Evolutionary conservation across 2,888 invertebrate species (phyloP).

Genomic region (Galerucella calmariensis): DNA sequence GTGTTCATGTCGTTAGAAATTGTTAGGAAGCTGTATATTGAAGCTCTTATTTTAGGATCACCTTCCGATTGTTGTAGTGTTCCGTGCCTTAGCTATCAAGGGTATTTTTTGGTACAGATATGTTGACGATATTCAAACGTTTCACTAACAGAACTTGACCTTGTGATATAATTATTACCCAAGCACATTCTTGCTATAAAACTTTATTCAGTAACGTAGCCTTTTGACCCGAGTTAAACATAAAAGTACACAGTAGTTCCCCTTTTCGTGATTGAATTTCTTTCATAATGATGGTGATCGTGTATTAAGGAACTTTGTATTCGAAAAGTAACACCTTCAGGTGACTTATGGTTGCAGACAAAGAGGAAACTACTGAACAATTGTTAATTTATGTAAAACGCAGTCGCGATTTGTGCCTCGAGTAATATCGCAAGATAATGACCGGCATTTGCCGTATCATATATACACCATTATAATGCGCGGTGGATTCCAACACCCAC

Average conservation of each 20-base stretch:
- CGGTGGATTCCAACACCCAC: conserved; percentile 54
- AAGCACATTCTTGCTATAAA: no score
- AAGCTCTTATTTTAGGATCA: no score
- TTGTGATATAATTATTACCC: no score
- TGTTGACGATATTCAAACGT: no score
- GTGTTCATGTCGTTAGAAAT: no score
- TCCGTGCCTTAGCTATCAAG: no score
- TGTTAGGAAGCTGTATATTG: no score
- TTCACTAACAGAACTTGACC: no score
- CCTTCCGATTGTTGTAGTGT: no score
- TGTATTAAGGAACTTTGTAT: background rate
- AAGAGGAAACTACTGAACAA: conserved; percentile 40
- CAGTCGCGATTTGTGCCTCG: conserved; percentile 49
- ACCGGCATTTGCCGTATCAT: conserved; percentile 53
- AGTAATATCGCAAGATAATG: conserved; percentile 55
- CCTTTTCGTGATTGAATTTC: background rate
- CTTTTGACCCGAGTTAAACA: no score
- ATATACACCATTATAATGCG: conserved; percentile 52
- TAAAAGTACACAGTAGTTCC: background rate
- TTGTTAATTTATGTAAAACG: conserved; percentile 49
- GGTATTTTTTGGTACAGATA: no score
- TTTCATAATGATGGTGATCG: background rate
- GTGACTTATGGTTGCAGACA: conserved; percentile 18
- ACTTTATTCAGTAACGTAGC: no score
- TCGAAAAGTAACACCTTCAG: conserved; percentile 29